Conservation (phyloP, 2,888 invertebrate species). For the Acrobasis consociella region DNA sequence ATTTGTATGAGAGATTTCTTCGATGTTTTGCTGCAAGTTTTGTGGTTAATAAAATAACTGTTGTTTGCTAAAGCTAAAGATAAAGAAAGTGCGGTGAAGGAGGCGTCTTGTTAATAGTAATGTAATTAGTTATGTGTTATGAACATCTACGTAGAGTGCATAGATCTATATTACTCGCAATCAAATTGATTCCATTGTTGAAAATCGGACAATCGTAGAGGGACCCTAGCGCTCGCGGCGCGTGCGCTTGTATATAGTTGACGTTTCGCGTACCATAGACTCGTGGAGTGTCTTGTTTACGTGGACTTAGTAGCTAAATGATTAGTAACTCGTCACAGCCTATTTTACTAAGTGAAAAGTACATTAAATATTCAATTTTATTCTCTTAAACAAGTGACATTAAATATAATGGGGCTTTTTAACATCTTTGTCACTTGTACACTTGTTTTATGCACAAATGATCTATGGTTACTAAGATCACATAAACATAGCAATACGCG, state of each 20-base stretch:
- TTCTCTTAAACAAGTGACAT: no score
- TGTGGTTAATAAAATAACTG: background rate
- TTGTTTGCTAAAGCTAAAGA: background rate
- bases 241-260: constrained; percentile 44
- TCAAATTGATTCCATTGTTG: constrained; percentile 55
- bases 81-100: constrained; percentile 26
- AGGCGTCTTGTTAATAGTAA: constrained; percentile 45
- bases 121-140: constrained; percentile 46
- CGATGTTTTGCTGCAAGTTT: background rate
- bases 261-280: constrained; percentile 8
- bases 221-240: constrained; percentile 20
- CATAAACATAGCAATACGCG: constrained; percentile 22
- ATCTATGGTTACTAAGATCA: background rate
- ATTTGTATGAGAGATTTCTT: background rate
- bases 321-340: background rate
- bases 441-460: background rate
- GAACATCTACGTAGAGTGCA: constrained; percentile 49
- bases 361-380: background rate
- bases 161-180: constrained; percentile 53
- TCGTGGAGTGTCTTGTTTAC: background rate
- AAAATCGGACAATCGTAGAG: constrained; percentile 31
- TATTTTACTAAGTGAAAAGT: background rate
- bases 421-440: no score
- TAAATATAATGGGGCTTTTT: no score
- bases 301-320: constrained; percentile 8